Evolutionary conservation across 2,888 invertebrate species (phyloP), one percentile per base, ranked within the genome.

Genomic region (Pammene aurita): DNA sequence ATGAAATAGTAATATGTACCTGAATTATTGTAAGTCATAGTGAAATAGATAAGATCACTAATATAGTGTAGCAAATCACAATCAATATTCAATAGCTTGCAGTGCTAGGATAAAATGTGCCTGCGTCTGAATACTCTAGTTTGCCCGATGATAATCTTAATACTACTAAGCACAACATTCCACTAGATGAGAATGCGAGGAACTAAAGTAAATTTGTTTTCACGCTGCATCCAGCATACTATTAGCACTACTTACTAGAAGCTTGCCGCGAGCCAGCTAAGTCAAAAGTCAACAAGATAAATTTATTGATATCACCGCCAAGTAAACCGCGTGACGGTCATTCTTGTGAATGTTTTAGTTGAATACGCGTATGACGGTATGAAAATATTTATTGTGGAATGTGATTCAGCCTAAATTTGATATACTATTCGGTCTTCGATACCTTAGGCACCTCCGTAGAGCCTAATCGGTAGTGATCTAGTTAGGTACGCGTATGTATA

Each of bases 201-300:
- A 58, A 10, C 58, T 58, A 58, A 18, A 57, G 57, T 13, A 57
- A 34, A 58, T 62, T 55, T 62, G 48, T 48, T 38, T 54, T 18
- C 16, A 18, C 4, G 61, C 48, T 61, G 44, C 60, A 16, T 16
- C n/a, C 46, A 35, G 60, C 14, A 46, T 16, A n/a, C 42, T 63
- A 41, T 9, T 48, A 13, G 42, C 50, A 10, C 34, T 57, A 26
- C 18, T 58, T 26, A 34, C 54, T n/a, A 42, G 26, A 13, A 35
- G 16, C 50, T 41, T 56, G 56, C 34, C n/a, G 52, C 41, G 79
- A 78, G 80, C 79, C 77, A 76, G 74, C 67, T 11, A 73, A 84
- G 86, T 86, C 85, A 87, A 83, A 84, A 77, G 88, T 88, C 86
- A 88, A 87, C 76, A 87, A 84, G 87, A 88, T 72, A 72, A 63